These are phyloP conservation scores for Lytechinus variegatus DNA, from an alignment of 35 echinoderm and acorn worm genomes.

Conservation along the genomic window DNA sequence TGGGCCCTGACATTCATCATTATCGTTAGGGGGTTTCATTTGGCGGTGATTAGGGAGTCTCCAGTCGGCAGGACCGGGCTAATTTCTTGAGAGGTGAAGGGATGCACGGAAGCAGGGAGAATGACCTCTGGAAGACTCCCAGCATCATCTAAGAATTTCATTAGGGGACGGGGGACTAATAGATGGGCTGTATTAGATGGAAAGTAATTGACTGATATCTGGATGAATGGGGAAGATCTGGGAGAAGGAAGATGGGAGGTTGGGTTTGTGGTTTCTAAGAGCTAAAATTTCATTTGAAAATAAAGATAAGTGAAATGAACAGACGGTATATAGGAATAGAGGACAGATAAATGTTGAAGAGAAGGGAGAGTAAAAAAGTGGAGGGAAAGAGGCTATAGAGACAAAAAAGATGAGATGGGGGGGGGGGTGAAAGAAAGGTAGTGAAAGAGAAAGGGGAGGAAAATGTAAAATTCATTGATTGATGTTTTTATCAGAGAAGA, in stretches of 20 bases:
- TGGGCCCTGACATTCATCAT: conserved; percentile 1
- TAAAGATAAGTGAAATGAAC: not conserved
- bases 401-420: not conserved
- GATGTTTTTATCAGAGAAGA: not conserved
- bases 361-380: not conserved
- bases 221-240: not conserved
- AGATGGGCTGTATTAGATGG: not conserved
- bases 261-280: not conserved
- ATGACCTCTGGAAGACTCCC: not conserved
- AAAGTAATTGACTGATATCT: not conserved
- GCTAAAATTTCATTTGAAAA: not conserved
- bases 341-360: not conserved
- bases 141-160: not conserved
- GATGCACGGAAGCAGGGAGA: not conserved
- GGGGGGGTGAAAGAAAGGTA: not conserved
- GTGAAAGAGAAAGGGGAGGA: not conserved
- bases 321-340: not conserved
- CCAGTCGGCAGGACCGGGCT: not conserved
- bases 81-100: not conserved
- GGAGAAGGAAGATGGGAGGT: not conserved
- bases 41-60: not conserved
- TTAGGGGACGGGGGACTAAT: not conserved
- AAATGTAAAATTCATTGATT: not conserved
- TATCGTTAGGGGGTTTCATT: not conserved
- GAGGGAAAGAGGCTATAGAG: not conserved